phyloP scores from a whole-genome alignment of 2,888 invertebrate species.

The Drosophila infuscata region DNA sequence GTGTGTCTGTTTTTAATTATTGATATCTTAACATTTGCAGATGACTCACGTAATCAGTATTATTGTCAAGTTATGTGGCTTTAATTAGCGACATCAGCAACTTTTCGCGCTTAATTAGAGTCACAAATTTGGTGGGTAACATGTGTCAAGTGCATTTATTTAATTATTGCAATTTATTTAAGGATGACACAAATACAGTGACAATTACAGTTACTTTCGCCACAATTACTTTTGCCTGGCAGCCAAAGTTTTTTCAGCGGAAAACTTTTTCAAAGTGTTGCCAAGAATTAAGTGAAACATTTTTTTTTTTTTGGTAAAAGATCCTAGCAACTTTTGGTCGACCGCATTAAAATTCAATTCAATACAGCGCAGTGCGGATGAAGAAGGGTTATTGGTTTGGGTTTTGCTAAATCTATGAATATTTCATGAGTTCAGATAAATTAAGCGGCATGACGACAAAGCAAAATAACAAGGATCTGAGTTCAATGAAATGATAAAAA shows the following conservation, averaged over 20 bases:
- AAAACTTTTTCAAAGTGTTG: constrained; percentile 34
- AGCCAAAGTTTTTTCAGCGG: constrained; percentile 8
- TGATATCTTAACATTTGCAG: neutral
- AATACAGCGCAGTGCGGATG: neutral
- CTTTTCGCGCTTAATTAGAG: constrained; percentile 37
- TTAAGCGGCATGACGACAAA: constrained; percentile 21
- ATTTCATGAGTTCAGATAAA: constrained; percentile 63
- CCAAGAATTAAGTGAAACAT: constrained; percentile 20
- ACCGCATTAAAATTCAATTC: constrained; percentile 23
- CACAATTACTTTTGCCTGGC: constrained; percentile 5
- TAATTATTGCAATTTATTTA: constrained; percentile 54
- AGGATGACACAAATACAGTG: neutral
- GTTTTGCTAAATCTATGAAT: constrained; percentile 45
- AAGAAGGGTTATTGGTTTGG: neutral
- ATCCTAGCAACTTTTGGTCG: neutral
- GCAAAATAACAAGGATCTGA: constrained; percentile 19
- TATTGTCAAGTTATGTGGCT: constrained; percentile 17
- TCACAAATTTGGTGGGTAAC: constrained; percentile 45
- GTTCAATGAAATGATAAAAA: constrained; percentile 47
- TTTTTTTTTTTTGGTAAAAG: neutral
- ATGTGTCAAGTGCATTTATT: constrained; percentile 64
- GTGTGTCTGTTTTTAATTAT: neutral
- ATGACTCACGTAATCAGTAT: constrained; percentile 22
- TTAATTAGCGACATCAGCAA: constrained; percentile 4
- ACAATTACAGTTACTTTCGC: constrained; percentile 16